Conservation (phyloP, 2,797 vertebrate genomes). For the Oryzias sinensis region DNA sequence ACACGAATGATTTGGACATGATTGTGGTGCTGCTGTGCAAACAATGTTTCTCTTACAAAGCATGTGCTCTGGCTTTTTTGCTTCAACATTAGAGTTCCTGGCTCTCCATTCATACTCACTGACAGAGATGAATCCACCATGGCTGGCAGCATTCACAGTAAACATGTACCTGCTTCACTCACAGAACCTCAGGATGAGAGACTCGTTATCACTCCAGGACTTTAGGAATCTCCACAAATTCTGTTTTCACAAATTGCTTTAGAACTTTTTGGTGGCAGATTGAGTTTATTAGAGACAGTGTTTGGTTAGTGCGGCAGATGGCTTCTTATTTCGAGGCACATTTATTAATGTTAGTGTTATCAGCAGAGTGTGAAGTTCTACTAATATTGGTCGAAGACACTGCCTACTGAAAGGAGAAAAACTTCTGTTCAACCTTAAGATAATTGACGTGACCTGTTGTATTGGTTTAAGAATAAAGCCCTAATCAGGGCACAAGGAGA, state of each 20-base stretch:
- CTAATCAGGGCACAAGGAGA: too few species aligned
- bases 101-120: constrained; percentile 55
- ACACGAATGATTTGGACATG: constrained; percentile 30
- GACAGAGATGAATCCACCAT: constrained; percentile 64
- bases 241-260: constrained; percentile 20
- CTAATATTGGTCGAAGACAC: too few species aligned
- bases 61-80: constrained; percentile 42
- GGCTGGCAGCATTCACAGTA: constrained; percentile 57
- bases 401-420: too few species aligned
- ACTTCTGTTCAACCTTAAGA: too few species aligned
- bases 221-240: constrained; percentile 31
- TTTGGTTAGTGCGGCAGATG: constrained; percentile 32
- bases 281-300: background rate
- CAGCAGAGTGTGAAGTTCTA: constrained; percentile 23
- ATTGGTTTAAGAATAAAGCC: too few species aligned
- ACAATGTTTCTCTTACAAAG: constrained; percentile 23
- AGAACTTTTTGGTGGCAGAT: background rate
- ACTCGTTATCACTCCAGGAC: constrained; percentile 54
- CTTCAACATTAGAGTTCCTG: constrained; percentile 44
- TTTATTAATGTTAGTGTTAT: constrained; percentile 28
- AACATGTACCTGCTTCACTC: constrained; percentile 69
- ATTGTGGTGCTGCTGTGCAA: constrained; percentile 27
- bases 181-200: constrained; percentile 44
- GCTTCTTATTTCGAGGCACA: constrained; percentile 13
- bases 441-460: too few species aligned